A percentile compares a stretch with the other conserved stretches of the same genome.
Evolutionary conservation across 2,797 vertebrate species (phyloP).

Genomic region (Periophthalmus magnuspinnatus): DNA sequence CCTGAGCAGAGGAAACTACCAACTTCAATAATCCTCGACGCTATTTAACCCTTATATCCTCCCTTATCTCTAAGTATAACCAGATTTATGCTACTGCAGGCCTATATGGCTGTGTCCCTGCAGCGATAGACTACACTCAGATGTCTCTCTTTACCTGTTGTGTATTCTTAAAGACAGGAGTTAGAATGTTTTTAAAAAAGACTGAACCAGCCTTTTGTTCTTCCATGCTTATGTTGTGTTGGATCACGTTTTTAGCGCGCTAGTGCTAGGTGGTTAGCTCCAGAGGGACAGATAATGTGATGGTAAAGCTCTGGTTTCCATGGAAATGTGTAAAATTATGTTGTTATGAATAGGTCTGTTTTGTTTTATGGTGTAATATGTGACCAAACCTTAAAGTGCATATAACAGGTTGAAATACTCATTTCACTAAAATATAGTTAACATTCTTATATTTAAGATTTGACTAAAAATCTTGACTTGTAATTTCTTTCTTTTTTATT

Average conservation of each 20-base stretch:
- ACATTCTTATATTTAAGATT: too few relatives aligned
- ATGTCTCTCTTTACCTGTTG: background rate
- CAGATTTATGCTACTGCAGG: conserved; percentile 7
- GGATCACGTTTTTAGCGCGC: conserved; percentile 22
- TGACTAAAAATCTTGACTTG: too few relatives aligned
- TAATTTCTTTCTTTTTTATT: too few relatives aligned
- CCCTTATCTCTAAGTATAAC: conserved; percentile 8
- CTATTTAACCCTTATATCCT: conserved; percentile 39
- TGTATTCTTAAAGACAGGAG: conserved; percentile 2
- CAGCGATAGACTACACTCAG: background rate
- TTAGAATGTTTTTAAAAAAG: background rate
- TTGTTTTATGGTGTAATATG: too few relatives aligned
- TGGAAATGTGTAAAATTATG: too few relatives aligned
- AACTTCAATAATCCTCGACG: conserved; percentile 16
- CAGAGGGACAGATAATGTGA: too few relatives aligned
- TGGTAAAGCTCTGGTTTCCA: too few relatives aligned
- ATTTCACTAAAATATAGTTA: too few relatives aligned
- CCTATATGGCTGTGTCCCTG: background rate
- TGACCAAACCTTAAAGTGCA: too few relatives aligned
- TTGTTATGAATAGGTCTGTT: too few relatives aligned
- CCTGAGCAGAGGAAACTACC: conserved; percentile 34
- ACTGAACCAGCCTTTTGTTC: background rate
- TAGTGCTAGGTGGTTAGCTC: too few relatives aligned
- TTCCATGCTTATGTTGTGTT: conserved; percentile 17
- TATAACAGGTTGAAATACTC: too few relatives aligned